Conservation (phyloP, 1,140 invertebrate genomes). For the Tachypleus tridentatus region DNA sequence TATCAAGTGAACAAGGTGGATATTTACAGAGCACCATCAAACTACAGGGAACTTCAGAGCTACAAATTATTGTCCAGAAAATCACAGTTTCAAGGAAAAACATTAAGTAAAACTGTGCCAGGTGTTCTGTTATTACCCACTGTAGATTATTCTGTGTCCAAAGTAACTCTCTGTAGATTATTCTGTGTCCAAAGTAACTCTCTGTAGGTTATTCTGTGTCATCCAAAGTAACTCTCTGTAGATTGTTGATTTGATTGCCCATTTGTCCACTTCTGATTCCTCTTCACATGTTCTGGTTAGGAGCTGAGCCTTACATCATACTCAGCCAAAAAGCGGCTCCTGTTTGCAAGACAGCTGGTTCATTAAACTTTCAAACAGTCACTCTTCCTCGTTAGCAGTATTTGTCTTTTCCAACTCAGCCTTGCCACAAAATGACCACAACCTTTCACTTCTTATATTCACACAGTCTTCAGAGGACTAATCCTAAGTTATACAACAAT, state of each 20-base stretch:
- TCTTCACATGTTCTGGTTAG: constrained; percentile 84
- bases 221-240: constrained; percentile 74
- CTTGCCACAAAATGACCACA: neutral
- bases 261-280: constrained; percentile 82
- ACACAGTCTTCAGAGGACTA: constrained; percentile 61
- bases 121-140: constrained; percentile 86
- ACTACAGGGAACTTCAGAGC: no score
- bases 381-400: constrained; percentile 43
- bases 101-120: constrained; percentile 48
- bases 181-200: no score
- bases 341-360: constrained; percentile 83
- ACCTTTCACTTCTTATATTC: constrained; percentile 30
- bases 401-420: constrained; percentile 86
- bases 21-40: no score
- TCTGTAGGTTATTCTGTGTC: no score
- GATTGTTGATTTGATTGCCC: constrained; percentile 87
- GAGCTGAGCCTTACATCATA: constrained; percentile 84
- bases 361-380: constrained; percentile 67
- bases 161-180: constrained; percentile 69
- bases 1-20: no score
- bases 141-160: constrained; percentile 45
- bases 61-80: no score
- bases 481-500: constrained; percentile 44
- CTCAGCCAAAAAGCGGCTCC: constrained; percentile 65
- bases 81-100: no score